A percentile compares a stretch with the other conserved stretches of the same genome.
phyloP scores from a whole-genome alignment of 2,113 vertebrate species.

The Baryphthengus martii region DNA sequence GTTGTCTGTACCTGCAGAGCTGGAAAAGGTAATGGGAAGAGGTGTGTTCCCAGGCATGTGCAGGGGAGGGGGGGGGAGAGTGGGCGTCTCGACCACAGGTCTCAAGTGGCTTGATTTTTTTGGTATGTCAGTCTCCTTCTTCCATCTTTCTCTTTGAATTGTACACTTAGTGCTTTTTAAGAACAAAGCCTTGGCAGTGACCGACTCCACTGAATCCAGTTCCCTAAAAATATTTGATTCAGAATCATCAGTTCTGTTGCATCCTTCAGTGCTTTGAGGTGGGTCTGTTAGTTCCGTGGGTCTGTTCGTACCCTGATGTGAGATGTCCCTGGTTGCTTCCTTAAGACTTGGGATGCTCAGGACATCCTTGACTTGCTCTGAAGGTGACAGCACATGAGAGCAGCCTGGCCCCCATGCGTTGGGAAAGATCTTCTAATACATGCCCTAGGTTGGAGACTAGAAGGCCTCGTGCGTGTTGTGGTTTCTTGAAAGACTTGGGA shows the following conservation, averaged over 20 bases:
- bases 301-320: background rate
- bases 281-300: background rate
- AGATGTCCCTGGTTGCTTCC: background rate
- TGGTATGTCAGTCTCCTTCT: background rate
- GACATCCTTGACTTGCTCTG: background rate
- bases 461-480: background rate
- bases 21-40: background rate
- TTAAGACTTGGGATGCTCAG: rapidly evolving
- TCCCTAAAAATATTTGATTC: slow-evolving; percentile 38
- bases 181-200: background rate
- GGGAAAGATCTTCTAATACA: background rate
- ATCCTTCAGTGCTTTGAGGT: background rate
- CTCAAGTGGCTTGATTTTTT: background rate
- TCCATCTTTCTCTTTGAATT: background rate
- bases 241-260: background rate
- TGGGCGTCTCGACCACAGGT: background rate
- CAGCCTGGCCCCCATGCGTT: rapidly evolving
- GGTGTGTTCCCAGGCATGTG: background rate
- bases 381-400: background rate
- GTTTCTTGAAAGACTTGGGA: background rate
- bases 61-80: too few species aligned
- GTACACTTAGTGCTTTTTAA: slow-evolving; percentile 31
- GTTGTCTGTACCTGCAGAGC: background rate
- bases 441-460: background rate
- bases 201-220: background rate